These are phyloP conservation scores for Atta cephalotes DNA, from an alignment of 1,140 invertebrate genomes.

Conservation along the genomic window DNA sequence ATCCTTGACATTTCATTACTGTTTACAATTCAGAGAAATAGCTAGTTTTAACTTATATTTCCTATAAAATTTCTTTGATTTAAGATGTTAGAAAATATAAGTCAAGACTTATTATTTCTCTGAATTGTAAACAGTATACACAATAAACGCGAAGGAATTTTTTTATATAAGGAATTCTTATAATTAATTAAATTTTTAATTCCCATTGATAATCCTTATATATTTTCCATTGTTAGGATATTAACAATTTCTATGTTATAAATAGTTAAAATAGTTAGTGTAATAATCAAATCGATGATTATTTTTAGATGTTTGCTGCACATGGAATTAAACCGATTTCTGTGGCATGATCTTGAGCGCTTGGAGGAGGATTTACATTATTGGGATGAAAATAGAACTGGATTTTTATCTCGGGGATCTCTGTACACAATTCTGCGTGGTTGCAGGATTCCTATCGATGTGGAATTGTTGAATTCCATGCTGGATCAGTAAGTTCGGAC, in stretches of 20 bases:
- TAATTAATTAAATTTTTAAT: background rate
- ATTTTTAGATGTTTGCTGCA: slow-evolving; percentile 88
- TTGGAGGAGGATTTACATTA: slow-evolving; percentile 89
- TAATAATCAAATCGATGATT: background rate
- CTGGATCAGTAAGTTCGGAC: slow-evolving; percentile 87
- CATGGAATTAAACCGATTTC: slow-evolving; percentile 88
- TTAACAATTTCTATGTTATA: background rate
- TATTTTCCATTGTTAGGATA: background rate
- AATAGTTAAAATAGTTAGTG: background rate
- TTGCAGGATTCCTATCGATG: slow-evolving; percentile 89
- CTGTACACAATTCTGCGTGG: slow-evolving; percentile 89
- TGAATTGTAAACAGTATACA: background rate
- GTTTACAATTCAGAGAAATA: too few species aligned
- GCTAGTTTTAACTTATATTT: too few species aligned
- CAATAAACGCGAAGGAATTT: background rate
- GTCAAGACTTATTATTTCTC: background rate
- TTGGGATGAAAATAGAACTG: slow-evolving; percentile 87
- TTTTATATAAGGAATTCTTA: background rate
- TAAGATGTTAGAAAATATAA: background rate
- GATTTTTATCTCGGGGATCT: slow-evolving; percentile 86
- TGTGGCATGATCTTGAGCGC: slow-evolving; percentile 90
- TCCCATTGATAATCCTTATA: background rate
- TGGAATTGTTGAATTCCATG: slow-evolving; percentile 90
- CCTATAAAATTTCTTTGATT: too few species aligned
- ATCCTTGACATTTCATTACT: too few species aligned